These are phyloP conservation scores for Monoplex corrugatus DNA, from an alignment of 2,888 invertebrate species.

Conservation along the genomic window DNA sequence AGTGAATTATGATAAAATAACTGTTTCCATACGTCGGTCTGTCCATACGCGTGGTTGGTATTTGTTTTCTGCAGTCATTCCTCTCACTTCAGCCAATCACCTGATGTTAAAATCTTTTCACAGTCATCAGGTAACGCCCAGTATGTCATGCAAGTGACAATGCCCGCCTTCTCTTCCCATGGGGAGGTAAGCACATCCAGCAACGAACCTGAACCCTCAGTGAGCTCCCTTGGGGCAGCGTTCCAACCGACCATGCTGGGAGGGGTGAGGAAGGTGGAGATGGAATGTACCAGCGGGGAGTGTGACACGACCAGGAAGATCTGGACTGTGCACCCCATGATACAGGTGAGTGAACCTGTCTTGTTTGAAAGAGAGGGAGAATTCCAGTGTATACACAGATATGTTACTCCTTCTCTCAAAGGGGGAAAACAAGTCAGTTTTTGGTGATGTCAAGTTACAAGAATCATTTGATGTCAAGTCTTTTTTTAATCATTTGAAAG, in stretches of 20 bases:
- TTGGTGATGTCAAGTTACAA: no score
- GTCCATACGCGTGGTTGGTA: no score
- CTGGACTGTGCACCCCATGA: conserved; percentile 61
- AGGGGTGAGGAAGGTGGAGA: conserved; percentile 42
- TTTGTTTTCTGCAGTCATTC: no score
- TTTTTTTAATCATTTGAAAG: no score
- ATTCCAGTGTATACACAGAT: no score
- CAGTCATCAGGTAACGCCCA: conserved; percentile 35
- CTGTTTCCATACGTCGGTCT: no score
- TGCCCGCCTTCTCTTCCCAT: conserved; percentile 49
- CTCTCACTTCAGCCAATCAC: no score
- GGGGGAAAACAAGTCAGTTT: no score
- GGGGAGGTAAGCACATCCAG: conserved; percentile 65
- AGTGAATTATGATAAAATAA: no score
- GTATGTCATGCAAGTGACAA: conserved; percentile 53
- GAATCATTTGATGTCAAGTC: no score
- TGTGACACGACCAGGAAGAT: conserved; percentile 77
- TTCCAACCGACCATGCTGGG: conserved; percentile 44
- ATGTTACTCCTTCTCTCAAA: no score
- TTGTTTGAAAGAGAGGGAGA: neutral
- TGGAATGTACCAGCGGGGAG: conserved; percentile 62
- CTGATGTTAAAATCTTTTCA: no score
- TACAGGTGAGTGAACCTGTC: conserved; percentile 30
- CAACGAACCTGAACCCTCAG: conserved; percentile 49
- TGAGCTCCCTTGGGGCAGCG: conserved; percentile 41